A percentile compares a stretch with the other conserved stretches of the same genome.
phyloP scores from a whole-genome alignment of 2,797 vertebrate genomes.

The Pseudopleuronectes americanus region DNA sequence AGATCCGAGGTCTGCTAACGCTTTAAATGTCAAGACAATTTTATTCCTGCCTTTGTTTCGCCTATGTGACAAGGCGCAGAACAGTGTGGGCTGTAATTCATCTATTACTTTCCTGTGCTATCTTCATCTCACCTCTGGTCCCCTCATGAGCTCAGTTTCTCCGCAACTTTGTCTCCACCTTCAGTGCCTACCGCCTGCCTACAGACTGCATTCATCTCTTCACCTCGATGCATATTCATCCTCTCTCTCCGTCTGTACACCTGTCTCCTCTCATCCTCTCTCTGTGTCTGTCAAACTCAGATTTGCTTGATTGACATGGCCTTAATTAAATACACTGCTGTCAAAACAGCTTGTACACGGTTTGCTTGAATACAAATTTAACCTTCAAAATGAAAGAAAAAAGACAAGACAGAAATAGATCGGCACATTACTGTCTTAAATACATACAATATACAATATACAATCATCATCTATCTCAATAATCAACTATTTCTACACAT shows the following conservation, averaged over 20 bases:
- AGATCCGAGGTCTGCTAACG: constrained; percentile 36
- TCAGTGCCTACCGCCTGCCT: constrained; percentile 21
- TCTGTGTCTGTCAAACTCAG: constrained; percentile 27
- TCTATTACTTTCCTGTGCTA: constrained; percentile 20
- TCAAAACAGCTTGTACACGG: constrained; percentile 18
- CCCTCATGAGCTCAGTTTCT: constrained; percentile 41
- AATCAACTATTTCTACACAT: too few relatives aligned
- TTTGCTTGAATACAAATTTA: background rate
- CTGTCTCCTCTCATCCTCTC: constrained; percentile 31
- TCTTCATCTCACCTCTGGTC: constrained; percentile 52
- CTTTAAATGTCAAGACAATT: constrained; percentile 42
- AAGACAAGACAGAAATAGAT: too few relatives aligned
- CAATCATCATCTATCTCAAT: background rate
- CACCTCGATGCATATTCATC: constrained; percentile 24
- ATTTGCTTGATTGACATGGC: constrained; percentile 32
- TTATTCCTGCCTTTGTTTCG: constrained; percentile 35
- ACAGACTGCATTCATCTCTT: constrained; percentile 47
- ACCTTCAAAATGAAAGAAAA: background rate
- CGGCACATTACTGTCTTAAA: background rate
- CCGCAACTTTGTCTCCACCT: constrained; percentile 36
- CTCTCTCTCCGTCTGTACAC: constrained; percentile 1
- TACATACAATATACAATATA: background rate
- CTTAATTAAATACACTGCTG: constrained; percentile 33
- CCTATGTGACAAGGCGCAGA: constrained; percentile 7
- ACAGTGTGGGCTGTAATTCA: constrained; percentile 20